Conservation (phyloP, 2,888 invertebrate genomes). For the Dynastes hyllus region DNA sequence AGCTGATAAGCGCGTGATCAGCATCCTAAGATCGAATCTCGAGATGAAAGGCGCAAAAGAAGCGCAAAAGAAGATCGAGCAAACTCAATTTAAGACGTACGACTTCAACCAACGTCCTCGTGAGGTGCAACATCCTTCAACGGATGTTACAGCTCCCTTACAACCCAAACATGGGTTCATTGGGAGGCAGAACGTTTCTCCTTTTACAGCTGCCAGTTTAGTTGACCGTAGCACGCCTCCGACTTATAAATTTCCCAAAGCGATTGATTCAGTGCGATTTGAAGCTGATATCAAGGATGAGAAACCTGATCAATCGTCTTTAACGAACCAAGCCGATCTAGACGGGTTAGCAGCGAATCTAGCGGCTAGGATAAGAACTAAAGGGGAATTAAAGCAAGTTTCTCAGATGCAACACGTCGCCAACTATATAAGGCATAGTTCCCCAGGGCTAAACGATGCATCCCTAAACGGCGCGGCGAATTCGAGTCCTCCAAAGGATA, state of each 20-base stretch:
- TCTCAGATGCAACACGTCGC: conserved; percentile 59
- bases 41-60: conserved; percentile 78
- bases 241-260: conserved; percentile 78
- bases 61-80: conserved; percentile 72
- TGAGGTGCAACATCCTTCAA: conserved; percentile 68
- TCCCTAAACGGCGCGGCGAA: conserved; percentile 49
- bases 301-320: conserved; percentile 54
- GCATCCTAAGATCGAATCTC: conserved; percentile 81
- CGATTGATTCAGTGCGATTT: conserved; percentile 78
- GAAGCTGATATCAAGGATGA: conserved; percentile 69
- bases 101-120: conserved; percentile 60
- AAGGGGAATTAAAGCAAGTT: conserved; percentile 85
- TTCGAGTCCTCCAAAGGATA: conserved; percentile 72
- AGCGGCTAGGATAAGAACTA: conserved; percentile 86
- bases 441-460: conserved; percentile 31
- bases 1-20: conserved; percentile 77
- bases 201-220: conserved; percentile 74
- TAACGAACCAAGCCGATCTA: conserved; percentile 64
- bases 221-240: conserved; percentile 72
- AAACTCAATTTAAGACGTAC: conserved; percentile 61
- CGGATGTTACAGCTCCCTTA: conserved; percentile 69
- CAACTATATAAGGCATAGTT: conserved; percentile 51
- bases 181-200: conserved; percentile 74
- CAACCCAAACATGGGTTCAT: conserved; percentile 72
- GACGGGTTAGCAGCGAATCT: conserved; percentile 77